Evolutionary conservation across 64 coral and sea anemone species (phyloP), one percentile per base, ranked within the genome.

Genomic region (Platygyra sinensis): DNA sequence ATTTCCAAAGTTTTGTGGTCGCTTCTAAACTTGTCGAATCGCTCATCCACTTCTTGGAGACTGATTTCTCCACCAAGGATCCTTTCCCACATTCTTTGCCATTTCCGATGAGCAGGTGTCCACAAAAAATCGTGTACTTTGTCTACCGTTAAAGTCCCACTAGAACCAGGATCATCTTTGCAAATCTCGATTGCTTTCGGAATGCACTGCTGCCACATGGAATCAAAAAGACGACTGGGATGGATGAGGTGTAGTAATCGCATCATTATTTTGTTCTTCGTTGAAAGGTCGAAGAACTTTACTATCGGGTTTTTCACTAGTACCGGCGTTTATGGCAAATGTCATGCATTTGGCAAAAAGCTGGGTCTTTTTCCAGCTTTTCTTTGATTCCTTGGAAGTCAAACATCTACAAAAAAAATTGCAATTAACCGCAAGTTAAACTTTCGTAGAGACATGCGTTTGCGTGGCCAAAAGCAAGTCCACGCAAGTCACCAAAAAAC

Each of bases 21-120:
- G 0, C 92, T 76, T 14, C 19, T 61, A 39, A 95, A 89, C 24
- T 29, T 71, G 62, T 18, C 57, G 30, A 95, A 95, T 62, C 15
- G 38, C 52, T 72, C 81, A 22, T 92, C 85, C 7, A 82, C 61
- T 50, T 92, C 78, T 30, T 80, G 67, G 31, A 95, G 72, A 30
- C 77, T 72, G 64, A 95, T 89, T 36, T 86, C 42, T n/a, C 86
- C 94, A 13, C 22, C 86, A 5, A 95, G 38, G 69, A 95, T 79
- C 19, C 27, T 74, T 67, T 72, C 61, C 46, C 78, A 87, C 33
- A 92, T 31, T 14, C 62, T 57, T 20, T 28, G 39, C 50, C 90
- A 64, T 31, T 39, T 52, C 24, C 57, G 30, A 60, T 83, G 79
- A 30, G 86, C 75, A 10, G 89, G 54, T 13, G 20, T 72, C 94